Evolutionary conservation across 1,140 invertebrate species (phyloP).

Genomic region (Drosophila kurseongensis): DNA sequence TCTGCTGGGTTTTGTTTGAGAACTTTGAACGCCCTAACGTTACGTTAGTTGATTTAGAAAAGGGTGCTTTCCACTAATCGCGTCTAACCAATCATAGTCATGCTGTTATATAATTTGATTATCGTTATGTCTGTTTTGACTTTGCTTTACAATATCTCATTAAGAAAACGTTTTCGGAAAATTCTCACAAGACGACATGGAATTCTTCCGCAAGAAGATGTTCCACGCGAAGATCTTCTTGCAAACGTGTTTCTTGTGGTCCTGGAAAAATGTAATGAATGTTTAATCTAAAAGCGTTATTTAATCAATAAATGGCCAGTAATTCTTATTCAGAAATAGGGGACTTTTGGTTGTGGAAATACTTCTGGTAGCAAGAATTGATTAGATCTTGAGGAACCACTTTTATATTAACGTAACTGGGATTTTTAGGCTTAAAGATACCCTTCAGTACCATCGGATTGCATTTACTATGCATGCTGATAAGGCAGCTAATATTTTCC

Average conservation of each 20-base stretch:
- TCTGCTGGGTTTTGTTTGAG: not conserved
- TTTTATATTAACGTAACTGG: no score
- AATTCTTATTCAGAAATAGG: no score
- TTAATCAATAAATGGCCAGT: no score
- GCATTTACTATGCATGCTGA: no score
- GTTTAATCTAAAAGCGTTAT: no score
- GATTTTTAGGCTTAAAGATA: no score
- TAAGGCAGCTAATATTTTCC: not conserved
- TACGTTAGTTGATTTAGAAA: slow-evolving; percentile 13
- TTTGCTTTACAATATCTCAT: no score
- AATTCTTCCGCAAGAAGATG: not conserved
- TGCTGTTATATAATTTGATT: slow-evolving; percentile 17
- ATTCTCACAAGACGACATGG: not conserved
- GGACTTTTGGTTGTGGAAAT: not conserved
- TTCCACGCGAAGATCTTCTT: not conserved
- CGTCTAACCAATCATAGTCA: slow-evolving; percentile 1
- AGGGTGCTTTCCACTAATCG: slow-evolving; percentile 18
- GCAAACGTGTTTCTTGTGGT: not conserved
- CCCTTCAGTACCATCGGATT: no score
- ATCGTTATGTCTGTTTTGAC: no score
- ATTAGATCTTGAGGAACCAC: not conserved
- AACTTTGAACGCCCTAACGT: slow-evolving; percentile 23
- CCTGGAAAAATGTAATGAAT: no score
- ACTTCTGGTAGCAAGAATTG: not conserved
- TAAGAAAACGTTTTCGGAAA: no score